Evolutionary conservation across 2,797 vertebrate genomes (phyloP).

Genomic region (Cyclura pinguis): DNA sequence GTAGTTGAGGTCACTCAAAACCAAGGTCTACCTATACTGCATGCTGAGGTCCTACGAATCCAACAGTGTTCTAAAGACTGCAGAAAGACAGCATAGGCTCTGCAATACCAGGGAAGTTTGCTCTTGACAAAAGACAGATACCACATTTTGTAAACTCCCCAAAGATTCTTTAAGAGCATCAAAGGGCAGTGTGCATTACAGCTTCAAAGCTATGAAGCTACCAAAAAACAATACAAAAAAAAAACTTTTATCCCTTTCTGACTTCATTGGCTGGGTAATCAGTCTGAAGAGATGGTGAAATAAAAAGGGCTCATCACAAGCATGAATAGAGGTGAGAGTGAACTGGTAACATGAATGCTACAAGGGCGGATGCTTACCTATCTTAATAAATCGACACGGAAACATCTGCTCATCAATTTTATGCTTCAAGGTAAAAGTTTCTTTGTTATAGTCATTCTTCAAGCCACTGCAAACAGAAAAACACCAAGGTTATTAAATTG

Average conservation of each 20-base stretch:
- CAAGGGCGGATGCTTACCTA: slow-evolving; percentile 87
- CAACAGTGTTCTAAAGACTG: background rate
- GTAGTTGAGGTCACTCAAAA: background rate
- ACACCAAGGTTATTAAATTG: slow-evolving; percentile 76
- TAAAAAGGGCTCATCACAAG: slow-evolving; percentile 62
- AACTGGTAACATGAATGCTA: slow-evolving; percentile 72
- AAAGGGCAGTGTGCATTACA: slow-evolving; percentile 21
- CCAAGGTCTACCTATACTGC: background rate
- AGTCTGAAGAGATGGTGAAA: slow-evolving; percentile 64
- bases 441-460: slow-evolving; percentile 99
- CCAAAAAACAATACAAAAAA: background rate
- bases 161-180: background rate
- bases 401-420: slow-evolving; percentile 99
- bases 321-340: slow-evolving; percentile 56
- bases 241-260: slow-evolving; percentile 56
- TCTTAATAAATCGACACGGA: slow-evolving; percentile 99
- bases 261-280: slow-evolving; percentile 53
- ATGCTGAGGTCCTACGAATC: background rate
- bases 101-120: background rate
- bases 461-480: slow-evolving; percentile 89
- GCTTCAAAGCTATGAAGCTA: slow-evolving; percentile 53
- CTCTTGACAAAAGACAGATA: background rate
- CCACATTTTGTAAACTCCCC: background rate
- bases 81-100: no score
- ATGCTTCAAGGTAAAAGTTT: slow-evolving; percentile 99